Percentiles rank a stretch among this genome's conserved stretches.
These are phyloP conservation scores for Syrmaticus mikado DNA, from an alignment of 2,113 vertebrate genomes.

Conservation along the genomic window DNA sequence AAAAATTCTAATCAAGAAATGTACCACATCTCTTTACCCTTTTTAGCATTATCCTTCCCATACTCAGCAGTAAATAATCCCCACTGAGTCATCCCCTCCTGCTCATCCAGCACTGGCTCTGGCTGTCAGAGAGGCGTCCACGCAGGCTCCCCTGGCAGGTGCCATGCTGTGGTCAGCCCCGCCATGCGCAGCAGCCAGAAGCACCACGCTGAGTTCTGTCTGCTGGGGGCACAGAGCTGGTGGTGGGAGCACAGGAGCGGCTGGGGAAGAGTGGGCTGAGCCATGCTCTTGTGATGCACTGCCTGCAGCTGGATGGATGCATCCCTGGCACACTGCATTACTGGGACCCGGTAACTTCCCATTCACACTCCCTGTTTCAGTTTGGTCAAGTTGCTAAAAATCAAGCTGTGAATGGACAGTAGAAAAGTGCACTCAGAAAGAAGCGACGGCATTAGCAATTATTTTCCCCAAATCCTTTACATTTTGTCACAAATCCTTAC, in stretches of 20 bases:
- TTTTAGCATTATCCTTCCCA: background rate
- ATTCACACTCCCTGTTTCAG: background rate
- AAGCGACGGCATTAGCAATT: background rate
- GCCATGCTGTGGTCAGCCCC: background rate
- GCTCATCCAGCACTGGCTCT: background rate
- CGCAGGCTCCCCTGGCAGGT: background rate
- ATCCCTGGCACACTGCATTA: background rate
- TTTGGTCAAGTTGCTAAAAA: rapidly evolving
- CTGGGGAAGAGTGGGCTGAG: background rate
- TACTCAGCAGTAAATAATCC: conserved; percentile 21
- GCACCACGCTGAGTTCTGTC: background rate
- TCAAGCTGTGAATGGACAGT: background rate
- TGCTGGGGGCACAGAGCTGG: rapidly evolving
- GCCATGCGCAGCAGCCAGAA: background rate
- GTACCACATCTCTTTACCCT: background rate
- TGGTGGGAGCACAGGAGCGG: rapidly evolving
- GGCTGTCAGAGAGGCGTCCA: background rate
- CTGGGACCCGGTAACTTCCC: background rate
- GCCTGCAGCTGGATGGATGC: rapidly evolving
- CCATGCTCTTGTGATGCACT: background rate
- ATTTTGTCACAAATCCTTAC: background rate
- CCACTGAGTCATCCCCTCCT: background rate
- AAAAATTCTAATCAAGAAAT: conserved; percentile 11
- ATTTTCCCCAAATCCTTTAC: background rate
- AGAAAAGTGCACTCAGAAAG: background rate